Evolutionary conservation across 2,888 invertebrate species (phyloP).

Genomic region (Argyra leucocephala): DNA sequence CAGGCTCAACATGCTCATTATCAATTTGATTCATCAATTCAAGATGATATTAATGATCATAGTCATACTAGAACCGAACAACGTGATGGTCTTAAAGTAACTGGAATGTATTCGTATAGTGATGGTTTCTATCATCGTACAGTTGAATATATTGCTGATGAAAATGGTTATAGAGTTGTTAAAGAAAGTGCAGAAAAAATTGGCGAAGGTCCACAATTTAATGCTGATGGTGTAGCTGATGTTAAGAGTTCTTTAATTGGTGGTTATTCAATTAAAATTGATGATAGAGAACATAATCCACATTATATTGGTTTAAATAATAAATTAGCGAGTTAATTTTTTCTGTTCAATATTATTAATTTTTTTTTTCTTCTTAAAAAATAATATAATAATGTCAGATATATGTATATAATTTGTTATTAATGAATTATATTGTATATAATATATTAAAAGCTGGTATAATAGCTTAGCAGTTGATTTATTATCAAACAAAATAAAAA

Average conservation of each 20-base stretch:
- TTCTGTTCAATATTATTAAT: too few relatives aligned
- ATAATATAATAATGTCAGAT: too few relatives aligned
- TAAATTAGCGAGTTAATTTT: not conserved
- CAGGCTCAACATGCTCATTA: slow-evolving; percentile 46
- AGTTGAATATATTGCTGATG: slow-evolving; percentile 52
- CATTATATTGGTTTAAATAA: slow-evolving; percentile 10
- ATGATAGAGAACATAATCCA: slow-evolving; percentile 5
- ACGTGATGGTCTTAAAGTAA: slow-evolving; percentile 38
- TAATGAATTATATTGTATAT: too few relatives aligned
- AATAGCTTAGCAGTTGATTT: too few relatives aligned
- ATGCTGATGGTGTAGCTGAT: slow-evolving; percentile 44
- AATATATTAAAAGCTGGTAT: too few relatives aligned
- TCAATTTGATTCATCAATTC: slow-evolving; percentile 40
- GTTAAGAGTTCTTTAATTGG: slow-evolving; percentile 43
- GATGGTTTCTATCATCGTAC: slow-evolving; percentile 51
- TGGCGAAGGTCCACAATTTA: slow-evolving; percentile 45
- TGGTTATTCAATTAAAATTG: slow-evolving; percentile 39
- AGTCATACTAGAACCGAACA: slow-evolving; percentile 39
- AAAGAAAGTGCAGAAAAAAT: slow-evolving; percentile 45
- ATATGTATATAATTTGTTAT: too few relatives aligned
- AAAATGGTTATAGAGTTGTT: slow-evolving; percentile 52
- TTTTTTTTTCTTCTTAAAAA: too few relatives aligned
- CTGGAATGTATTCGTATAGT: slow-evolving; percentile 51
- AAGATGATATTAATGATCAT: slow-evolving; percentile 46
- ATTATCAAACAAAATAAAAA: too few relatives aligned